Percentiles rank a stretch among this genome's conserved stretches.
These are phyloP conservation scores for Drosophila bunnanda DNA, from an alignment of 2,888 invertebrate genomes.

Conservation along the genomic window DNA sequence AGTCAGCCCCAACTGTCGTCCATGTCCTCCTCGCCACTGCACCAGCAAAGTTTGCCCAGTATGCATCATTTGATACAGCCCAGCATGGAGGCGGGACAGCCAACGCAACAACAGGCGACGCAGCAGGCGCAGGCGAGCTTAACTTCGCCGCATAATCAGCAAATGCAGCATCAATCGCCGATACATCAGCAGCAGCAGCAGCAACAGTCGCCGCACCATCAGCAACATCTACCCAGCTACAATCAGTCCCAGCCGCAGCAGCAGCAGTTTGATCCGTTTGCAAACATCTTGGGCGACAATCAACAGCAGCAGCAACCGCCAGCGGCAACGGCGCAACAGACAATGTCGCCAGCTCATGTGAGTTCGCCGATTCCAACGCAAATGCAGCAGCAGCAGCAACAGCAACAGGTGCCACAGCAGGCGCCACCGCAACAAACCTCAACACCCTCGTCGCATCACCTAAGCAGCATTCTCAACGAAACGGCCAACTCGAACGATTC, in stretches of 20 bases:
- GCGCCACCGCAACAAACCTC: constrained; percentile 58
- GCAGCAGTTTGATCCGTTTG: constrained; percentile 73
- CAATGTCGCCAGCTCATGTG: constrained; percentile 64
- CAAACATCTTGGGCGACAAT: constrained; percentile 66
- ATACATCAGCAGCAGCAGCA: constrained; percentile 78
- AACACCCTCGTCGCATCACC: constrained; percentile 74
- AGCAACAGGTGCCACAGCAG: constrained; percentile 51
- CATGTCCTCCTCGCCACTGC: constrained; percentile 62
- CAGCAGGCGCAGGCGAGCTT: constrained; percentile 52
- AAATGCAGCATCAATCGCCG: constrained; percentile 73
- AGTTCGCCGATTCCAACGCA: constrained; percentile 63
- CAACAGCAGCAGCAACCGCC: constrained; percentile 12
- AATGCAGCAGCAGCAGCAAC: constrained; percentile 61
- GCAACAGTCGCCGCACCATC: constrained; percentile 72
- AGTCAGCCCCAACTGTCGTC: constrained; percentile 84
- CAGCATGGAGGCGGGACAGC: constrained; percentile 44
- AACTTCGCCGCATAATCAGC: constrained; percentile 69
- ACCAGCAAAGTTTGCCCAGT: constrained; percentile 77
- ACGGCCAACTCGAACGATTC: constrained; percentile 84
- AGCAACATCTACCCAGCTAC: constrained; percentile 80
- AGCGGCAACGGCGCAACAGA: constrained; percentile 48
- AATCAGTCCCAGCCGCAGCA: constrained; percentile 61
- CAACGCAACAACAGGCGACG: constrained; percentile 49
- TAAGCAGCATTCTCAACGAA: constrained; percentile 82
- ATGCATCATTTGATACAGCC: constrained; percentile 68